Evolutionary conservation across 1,140 invertebrate species (phyloP).

Genomic region (Pogonognathellus flavescens): DNA sequence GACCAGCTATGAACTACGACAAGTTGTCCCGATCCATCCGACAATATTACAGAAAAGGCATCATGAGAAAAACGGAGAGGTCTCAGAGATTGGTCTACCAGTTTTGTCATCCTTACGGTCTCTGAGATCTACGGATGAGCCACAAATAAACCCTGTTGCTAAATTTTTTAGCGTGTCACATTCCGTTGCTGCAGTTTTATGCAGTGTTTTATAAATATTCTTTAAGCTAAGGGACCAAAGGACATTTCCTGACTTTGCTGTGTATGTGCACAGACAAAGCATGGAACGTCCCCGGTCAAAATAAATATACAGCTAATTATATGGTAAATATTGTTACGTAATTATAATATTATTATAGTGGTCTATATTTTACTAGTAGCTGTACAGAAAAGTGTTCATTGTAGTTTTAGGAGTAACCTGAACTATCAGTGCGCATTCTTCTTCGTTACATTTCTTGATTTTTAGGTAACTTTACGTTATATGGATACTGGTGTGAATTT

Average conservation of each 20-base stretch:
- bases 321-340: too few relatives aligned
- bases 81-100: constrained; percentile 99
- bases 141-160: constrained; percentile 66
- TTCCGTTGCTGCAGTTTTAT: constrained; percentile 68
- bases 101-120: constrained; percentile 94
- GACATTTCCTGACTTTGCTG: neutral
- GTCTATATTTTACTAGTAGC: too few relatives aligned
- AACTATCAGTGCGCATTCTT: too few relatives aligned
- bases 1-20: constrained; percentile 99
- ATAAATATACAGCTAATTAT: too few relatives aligned
- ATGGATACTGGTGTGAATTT: neutral
- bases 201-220: constrained; percentile 60
- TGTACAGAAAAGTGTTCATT: too few relatives aligned
- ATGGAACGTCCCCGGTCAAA: neutral
- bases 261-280: constrained; percentile 2
- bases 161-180: constrained; percentile 66
- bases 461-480: too few relatives aligned
- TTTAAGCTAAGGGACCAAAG: neutral
- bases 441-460: too few relatives aligned
- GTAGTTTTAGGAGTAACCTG: too few relatives aligned
- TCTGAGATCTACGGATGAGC: constrained; percentile 71
- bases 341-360: too few relatives aligned
- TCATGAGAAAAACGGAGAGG: constrained; percentile 99
- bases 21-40: constrained; percentile 97
- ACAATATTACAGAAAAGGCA: constrained; percentile 99